These are phyloP conservation scores for Myioborus miniatus DNA, from an alignment of 2,797 vertebrate genomes.

Conservation along the genomic window DNA sequence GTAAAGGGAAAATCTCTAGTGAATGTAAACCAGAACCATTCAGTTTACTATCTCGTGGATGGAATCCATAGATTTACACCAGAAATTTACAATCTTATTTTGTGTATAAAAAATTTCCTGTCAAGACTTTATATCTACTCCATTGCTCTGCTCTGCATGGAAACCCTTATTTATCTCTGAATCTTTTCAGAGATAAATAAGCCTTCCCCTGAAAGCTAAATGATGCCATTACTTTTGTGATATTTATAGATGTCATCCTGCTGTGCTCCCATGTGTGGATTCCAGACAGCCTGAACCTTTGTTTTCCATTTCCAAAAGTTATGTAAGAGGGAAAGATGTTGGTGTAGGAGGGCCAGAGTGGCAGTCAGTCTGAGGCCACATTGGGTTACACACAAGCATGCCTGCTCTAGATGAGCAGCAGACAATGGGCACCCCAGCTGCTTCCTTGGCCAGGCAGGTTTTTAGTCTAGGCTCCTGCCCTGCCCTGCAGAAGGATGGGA, in stretches of 20 bases:
- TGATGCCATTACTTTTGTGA: constrained; percentile 5
- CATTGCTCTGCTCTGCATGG: neutral
- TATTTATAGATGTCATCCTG: constrained; percentile 25
- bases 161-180: neutral
- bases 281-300: neutral
- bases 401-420: neutral
- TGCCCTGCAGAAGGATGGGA: neutral
- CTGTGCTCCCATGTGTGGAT: neutral
- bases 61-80: neutral
- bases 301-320: neutral
- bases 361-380: rapidly evolving
- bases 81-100: constrained; percentile 9
- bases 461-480: neutral
- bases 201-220: constrained; percentile 26
- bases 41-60: neutral
- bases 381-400: neutral
- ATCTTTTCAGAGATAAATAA: constrained; percentile 48
- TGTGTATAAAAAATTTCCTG: neutral
- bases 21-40: neutral
- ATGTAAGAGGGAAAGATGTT: neutral
- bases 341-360: neutral
- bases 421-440: neutral
- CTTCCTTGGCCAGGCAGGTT: neutral
- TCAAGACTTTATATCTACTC: neutral
- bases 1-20: neutral